Percentiles rank a stretch among this genome's conserved stretches.
Evolutionary conservation across 2,888 invertebrate genomes (phyloP).

Genomic region (Pimpla rufipes): DNA sequence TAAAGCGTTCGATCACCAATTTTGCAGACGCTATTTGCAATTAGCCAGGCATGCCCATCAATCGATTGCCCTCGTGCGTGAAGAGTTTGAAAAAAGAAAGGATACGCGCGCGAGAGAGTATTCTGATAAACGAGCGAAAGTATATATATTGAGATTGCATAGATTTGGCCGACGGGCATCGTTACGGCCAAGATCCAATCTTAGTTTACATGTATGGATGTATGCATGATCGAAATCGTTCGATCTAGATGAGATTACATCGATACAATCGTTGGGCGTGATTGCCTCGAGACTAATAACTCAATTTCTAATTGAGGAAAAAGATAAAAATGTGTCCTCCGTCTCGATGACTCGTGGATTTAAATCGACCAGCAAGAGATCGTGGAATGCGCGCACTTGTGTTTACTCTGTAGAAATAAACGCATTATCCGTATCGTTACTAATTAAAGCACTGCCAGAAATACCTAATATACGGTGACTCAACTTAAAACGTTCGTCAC

Average conservation of each 20-base stretch:
- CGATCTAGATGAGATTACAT: slow-evolving; percentile 62
- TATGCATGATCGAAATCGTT: slow-evolving; percentile 44
- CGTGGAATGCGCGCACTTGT: not conserved
- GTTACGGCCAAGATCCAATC: slow-evolving; percentile 63
- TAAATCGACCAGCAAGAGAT: not conserved
- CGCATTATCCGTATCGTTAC: not conserved
- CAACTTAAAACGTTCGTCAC: too few relatives aligned
- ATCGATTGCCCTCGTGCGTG: slow-evolving; percentile 9
- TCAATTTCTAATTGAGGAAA: slow-evolving; percentile 63
- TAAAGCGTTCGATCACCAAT: slow-evolving; percentile 52
- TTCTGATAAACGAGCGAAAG: slow-evolving; percentile 62
- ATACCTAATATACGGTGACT: not conserved
- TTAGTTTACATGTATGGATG: slow-evolving; percentile 16
- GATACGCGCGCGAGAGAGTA: slow-evolving; percentile 35
- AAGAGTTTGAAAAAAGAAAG: slow-evolving; percentile 7
- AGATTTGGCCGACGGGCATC: slow-evolving; percentile 57
- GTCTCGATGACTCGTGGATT: not conserved
- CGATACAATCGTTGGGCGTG: slow-evolving; percentile 55
- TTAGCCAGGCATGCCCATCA: slow-evolving; percentile 45
- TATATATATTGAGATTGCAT: slow-evolving; percentile 56
- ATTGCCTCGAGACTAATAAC: slow-evolving; percentile 64
- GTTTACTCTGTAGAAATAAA: not conserved
- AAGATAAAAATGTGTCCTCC: slow-evolving; percentile 13
- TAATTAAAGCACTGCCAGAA: slow-evolving; percentile 4
- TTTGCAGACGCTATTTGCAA: slow-evolving; percentile 49